Conservation (phyloP, 1,140 invertebrate species). For the Danaus plexippus region DNA sequence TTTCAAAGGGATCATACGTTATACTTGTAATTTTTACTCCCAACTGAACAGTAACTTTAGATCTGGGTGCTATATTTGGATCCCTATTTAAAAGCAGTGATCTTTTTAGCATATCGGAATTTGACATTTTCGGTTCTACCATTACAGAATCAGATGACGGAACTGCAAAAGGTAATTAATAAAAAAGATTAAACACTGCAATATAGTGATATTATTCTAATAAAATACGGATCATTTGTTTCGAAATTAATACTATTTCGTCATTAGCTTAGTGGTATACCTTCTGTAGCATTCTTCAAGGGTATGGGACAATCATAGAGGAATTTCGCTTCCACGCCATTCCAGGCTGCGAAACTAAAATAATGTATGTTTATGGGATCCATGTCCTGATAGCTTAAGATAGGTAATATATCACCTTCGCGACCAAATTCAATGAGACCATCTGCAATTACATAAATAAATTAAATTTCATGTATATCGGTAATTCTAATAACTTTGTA, state of each 20-base stretch:
- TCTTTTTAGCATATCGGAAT: constrained; percentile 37
- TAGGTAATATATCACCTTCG: constrained; percentile 69
- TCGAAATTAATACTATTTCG: constrained; percentile 12
- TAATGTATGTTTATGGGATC: constrained; percentile 69
- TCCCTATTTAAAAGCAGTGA: constrained; percentile 31
- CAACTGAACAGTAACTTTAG: constrained; percentile 32
- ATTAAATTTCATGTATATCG: background rate
- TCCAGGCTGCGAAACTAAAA: constrained; percentile 75
- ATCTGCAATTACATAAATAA: constrained; percentile 34
- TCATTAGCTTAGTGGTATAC: constrained; percentile 13
- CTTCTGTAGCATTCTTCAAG: constrained; percentile 21
- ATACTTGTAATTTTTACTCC: constrained; percentile 39
- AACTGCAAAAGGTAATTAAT: too few species aligned
- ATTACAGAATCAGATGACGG: constrained; percentile 32
- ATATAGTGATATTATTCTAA: constrained; percentile 15
- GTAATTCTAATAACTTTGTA: too few species aligned
- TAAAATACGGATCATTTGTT: background rate
- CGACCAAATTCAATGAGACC: constrained; percentile 72
- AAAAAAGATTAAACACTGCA: too few species aligned
- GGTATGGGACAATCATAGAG: constrained; percentile 71
- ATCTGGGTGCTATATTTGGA: constrained; percentile 34
- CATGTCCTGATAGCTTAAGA: constrained; percentile 71
- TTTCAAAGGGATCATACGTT: constrained; percentile 40
- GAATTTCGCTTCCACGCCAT: constrained; percentile 73
- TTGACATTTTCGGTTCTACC: constrained; percentile 38